Evolutionary conservation across 2,888 invertebrate species (phyloP).

Genomic region (Brassicogethes aeneus): DNA sequence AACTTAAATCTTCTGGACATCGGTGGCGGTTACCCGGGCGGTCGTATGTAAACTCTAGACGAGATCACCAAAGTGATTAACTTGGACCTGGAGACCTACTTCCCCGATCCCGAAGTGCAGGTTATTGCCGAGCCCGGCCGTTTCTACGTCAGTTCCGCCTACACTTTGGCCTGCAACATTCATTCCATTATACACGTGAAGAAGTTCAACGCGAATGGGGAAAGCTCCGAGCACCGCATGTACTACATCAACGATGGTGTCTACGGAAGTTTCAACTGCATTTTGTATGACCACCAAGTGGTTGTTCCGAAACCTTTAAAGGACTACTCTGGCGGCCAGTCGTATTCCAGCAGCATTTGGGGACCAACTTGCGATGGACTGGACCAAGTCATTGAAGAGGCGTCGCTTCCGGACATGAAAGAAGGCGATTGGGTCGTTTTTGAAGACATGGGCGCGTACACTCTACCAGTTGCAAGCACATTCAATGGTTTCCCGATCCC

Average conservation of each 20-base stretch:
- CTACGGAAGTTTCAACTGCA: slow-evolving; percentile 97
- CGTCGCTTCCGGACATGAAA: slow-evolving; percentile 61
- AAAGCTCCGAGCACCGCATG: slow-evolving; percentile 53
- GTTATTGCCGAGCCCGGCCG: slow-evolving; percentile 92
- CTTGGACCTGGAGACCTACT: slow-evolving; percentile 67
- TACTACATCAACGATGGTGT: slow-evolving; percentile 99
- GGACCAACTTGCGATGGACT: slow-evolving; percentile 95
- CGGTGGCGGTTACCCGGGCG: slow-evolving; percentile 31
- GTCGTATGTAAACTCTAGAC: slow-evolving; percentile 51
- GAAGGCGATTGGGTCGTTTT: slow-evolving; percentile 86
- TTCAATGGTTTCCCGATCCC: slow-evolving; percentile 94
- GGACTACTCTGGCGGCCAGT: slow-evolving; percentile 39
- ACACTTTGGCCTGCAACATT: slow-evolving; percentile 80
- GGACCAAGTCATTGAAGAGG: slow-evolving; percentile 64
- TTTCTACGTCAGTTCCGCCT: slow-evolving; percentile 92
- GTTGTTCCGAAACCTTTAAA: slow-evolving; percentile 63
- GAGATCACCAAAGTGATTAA: slow-evolving; percentile 78
- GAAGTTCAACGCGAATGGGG: slow-evolving; percentile 25
- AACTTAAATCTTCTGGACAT: slow-evolving; percentile 27
- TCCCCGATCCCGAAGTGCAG: slow-evolving; percentile 72
- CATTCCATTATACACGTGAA: slow-evolving; percentile 63
- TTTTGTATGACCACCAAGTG: slow-evolving; percentile 86
- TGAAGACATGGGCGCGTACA: slow-evolving; percentile 98
- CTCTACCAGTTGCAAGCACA: slow-evolving; percentile 81
- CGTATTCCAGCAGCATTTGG: slow-evolving; percentile 68